Evolutionary conservation across 2,888 invertebrate genomes (phyloP), one percentile per base, ranked within the genome.

Genomic region (Dicyrtomina minuta): DNA sequence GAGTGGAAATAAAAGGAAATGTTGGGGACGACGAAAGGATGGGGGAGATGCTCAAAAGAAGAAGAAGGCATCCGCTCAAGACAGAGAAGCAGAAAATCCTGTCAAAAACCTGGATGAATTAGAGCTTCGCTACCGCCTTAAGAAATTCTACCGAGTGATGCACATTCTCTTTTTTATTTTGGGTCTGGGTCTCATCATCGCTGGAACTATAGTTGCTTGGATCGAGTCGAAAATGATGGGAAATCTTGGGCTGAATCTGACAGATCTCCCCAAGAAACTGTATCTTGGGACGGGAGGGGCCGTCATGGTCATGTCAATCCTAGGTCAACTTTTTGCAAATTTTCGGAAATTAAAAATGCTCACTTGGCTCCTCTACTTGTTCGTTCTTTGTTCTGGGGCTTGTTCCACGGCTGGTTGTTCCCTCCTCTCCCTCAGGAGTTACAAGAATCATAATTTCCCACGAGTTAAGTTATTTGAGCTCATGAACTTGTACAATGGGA

Each of bases 401-500:
- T 65, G 53, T 8, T 24, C 53, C 8, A 6, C n/a, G 12, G 65
- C 53, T n/a, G 22, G 53, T 12, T 53, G 53, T 39, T 24, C 41
- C 10, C 55, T 51, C 24, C 43, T 41, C 0, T 65, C 39, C 15
- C 33, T 65, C 22, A 65, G 39, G 24, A 65, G 43, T 10, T 65
- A 65, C 55, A 65, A 55, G 12, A 65, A 65, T 43, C 65, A 65
- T 43, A 6, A n/a, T 22, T 2, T 55, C 4, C 39, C 65, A 1
- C 24, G 51, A 12, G n/a, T 2, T 13, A 53, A 65, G 26, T n/a
- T 65, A 24, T 41, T 43, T 55, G 55, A 53, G 1, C 55, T 65
- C 15, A 65, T 65, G 65, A 33, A 8, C 8, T 1, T 17, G 0
- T 65, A 65, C 55, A 65, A 65, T 55, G 65, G 65, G 24, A 65